phyloP scores from a whole-genome alignment of 92 coral and sea anemone species.

The Micromussa lordhowensis region DNA sequence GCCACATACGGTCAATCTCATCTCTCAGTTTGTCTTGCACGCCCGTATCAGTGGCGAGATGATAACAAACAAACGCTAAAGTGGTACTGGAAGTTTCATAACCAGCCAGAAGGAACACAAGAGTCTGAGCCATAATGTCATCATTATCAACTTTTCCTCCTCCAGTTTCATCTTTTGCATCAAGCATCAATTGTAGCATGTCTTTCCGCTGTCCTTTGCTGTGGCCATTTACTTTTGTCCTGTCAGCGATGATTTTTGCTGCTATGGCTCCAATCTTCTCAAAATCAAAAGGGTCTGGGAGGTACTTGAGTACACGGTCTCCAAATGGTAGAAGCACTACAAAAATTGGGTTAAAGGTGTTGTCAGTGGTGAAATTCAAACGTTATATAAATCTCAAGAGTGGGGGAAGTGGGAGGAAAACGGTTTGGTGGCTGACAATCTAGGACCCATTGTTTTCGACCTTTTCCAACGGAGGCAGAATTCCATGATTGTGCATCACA shows the following conservation, averaged over 20 bases:
- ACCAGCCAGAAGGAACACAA: slow-evolving; percentile 42
- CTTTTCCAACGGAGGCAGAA: background rate
- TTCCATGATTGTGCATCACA: background rate
- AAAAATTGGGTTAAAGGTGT: background rate
- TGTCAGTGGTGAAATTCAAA: background rate
- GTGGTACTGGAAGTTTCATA: slow-evolving; percentile 50
- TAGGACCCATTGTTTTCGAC: background rate
- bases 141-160: slow-evolving; percentile 39
- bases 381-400: background rate
- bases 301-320: background rate
- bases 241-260: slow-evolving; percentile 31
- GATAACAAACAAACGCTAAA: slow-evolving; percentile 36
- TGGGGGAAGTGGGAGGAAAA: too few species aligned
- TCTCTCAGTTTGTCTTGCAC: slow-evolving; percentile 44
- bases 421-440: background rate
- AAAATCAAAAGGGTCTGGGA: slow-evolving; percentile 24
- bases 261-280: slow-evolving; percentile 37
- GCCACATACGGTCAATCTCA: slow-evolving; percentile 49
- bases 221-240: slow-evolving; percentile 12
- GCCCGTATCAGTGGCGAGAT: slow-evolving; percentile 32
- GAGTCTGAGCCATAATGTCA: slow-evolving; percentile 33
- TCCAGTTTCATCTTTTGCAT: slow-evolving; percentile 41
- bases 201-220: slow-evolving; percentile 39
- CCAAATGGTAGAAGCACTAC: slow-evolving; percentile 47
- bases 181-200: slow-evolving; percentile 43